Evolutionary conservation across 2,113 vertebrate species (phyloP).

Genomic region (Campylomormyrus tamandua): DNA sequence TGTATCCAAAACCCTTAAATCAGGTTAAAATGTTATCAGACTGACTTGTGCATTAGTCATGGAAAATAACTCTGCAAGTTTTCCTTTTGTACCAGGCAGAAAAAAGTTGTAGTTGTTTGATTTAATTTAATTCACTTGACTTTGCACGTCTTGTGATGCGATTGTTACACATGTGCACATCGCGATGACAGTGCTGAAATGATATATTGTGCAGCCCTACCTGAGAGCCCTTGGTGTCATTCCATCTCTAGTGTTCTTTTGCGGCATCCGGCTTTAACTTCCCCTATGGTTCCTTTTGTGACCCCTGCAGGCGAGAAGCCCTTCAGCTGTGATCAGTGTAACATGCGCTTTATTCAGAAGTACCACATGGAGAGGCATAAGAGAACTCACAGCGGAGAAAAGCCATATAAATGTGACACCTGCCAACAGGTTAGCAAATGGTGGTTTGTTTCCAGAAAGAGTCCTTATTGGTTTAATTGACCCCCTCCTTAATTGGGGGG

Average conservation of each 20-base stretch:
- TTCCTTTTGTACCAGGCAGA: not conserved
- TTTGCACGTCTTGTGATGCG: not conserved
- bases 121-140: not conserved
- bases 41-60: not conserved
- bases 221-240: not conserved
- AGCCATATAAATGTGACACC: slow-evolving; percentile 97
- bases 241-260: not conserved
- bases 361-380: slow-evolving; percentile 99
- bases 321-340: slow-evolving; percentile 95
- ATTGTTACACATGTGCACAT: not conserved
- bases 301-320: slow-evolving; percentile 81
- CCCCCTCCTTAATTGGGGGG: not conserved
- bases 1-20: not conserved
- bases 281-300: not conserved
- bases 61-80: not conserved
- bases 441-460: not conserved
- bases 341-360: slow-evolving; percentile 99
- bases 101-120: not conserved
- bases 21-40: not conserved
- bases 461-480: not conserved
- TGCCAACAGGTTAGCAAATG: slow-evolving; percentile 76
- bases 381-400: slow-evolving; percentile 97
- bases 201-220: not conserved
- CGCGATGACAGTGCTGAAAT: not conserved
- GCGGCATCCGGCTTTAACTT: not conserved